Conservation (phyloP, 1,140 invertebrate species). For the Cyclargus thomasi region DNA sequence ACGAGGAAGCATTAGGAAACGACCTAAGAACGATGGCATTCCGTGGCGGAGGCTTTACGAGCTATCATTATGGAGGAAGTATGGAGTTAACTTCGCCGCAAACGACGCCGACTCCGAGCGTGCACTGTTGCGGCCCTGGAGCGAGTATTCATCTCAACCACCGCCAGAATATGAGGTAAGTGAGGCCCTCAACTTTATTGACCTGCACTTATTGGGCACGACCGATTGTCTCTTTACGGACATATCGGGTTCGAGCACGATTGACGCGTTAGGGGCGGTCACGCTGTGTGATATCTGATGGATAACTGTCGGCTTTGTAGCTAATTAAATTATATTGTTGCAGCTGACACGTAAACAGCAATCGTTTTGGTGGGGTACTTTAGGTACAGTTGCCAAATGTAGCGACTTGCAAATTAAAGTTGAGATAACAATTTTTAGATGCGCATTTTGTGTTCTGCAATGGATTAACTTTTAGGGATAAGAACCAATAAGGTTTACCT, state of each 20-base stretch:
- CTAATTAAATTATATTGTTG: constrained; percentile 39
- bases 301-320: constrained; percentile 30
- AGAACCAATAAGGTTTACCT: too few species aligned
- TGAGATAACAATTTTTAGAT: too few species aligned
- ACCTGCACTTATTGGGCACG: constrained; percentile 48
- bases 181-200: constrained; percentile 36
- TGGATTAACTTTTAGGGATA: too few species aligned
- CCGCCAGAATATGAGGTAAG: constrained; percentile 50
- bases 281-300: constrained; percentile 32
- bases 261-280: constrained; percentile 43
- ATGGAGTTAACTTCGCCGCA: constrained; percentile 57
- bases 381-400: background rate
- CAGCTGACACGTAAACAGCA: constrained; percentile 10
- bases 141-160: constrained; percentile 50
- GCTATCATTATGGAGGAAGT: constrained; percentile 74
- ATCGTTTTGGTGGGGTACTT: background rate
- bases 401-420: too few species aligned
- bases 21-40: constrained; percentile 54
- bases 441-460: too few species aligned
- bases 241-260: constrained; percentile 42
- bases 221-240: constrained; percentile 39
- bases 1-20: constrained; percentile 64
- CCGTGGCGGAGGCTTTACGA: constrained; percentile 76
- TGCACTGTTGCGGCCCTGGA: constrained; percentile 66
- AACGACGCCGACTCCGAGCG: constrained; percentile 59